Percentiles rank a stretch among this genome's conserved stretches.
Evolutionary conservation across 2,113 vertebrate genomes (phyloP).

Genomic region (Antigone vipio): DNA sequence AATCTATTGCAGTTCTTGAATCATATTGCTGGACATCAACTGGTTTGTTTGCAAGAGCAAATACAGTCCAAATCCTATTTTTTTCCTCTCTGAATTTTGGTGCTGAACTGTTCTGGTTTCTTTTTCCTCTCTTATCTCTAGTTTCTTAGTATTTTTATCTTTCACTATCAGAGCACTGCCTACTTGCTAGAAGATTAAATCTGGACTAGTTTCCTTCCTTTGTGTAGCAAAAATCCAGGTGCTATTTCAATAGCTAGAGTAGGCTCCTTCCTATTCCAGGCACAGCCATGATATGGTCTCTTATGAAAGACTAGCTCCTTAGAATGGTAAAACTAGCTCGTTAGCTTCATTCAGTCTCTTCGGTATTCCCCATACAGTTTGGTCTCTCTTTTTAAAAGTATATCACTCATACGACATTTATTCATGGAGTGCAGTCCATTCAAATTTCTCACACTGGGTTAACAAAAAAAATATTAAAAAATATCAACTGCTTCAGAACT

Average conservation of each 20-base stretch:
- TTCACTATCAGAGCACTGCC: neutral
- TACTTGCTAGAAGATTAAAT: neutral
- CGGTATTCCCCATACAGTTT: neutral
- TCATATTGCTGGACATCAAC: neutral
- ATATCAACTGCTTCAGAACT: neutral
- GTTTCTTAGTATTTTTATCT: neutral
- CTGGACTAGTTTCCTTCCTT: neutral
- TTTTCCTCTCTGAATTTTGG: neutral
- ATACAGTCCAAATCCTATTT: neutral
- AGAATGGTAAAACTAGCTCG: neutral
- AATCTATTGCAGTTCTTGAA: neutral
- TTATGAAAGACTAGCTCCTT: neutral
- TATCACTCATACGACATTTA: neutral
- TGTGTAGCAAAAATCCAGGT: neutral
- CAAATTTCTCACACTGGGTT: neutral
- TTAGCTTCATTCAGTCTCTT: neutral
- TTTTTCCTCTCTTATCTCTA: neutral
- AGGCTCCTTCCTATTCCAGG: neutral
- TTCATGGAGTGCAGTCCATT: neutral
- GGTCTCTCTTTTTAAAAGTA: neutral
- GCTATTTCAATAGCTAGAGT: neutral
- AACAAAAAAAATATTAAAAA: neutral
- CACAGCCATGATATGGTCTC: neutral
- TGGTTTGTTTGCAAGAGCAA: neutral
- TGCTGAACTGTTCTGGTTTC: neutral